A percentile compares a stretch with the other conserved stretches of the same genome.
These are phyloP conservation scores for Heterotis niloticus DNA, from an alignment of 2,113 vertebrate genomes.

Conservation along the genomic window DNA sequence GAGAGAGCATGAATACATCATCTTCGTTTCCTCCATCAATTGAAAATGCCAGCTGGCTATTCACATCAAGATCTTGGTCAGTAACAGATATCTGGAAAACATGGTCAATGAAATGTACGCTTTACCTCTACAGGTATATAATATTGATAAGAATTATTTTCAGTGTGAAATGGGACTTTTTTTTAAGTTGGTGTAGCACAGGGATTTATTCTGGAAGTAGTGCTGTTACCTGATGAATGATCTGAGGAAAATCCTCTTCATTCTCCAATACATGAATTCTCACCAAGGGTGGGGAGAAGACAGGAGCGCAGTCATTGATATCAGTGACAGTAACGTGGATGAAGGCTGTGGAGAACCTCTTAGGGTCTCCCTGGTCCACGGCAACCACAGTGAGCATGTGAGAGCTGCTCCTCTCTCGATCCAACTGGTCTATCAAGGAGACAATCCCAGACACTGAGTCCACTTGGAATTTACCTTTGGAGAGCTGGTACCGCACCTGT, in stretches of 20 bases:
- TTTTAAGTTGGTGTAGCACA: neutral
- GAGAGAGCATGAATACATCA: constrained; percentile 37
- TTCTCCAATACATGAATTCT: constrained; percentile 46
- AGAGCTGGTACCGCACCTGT: constrained; percentile 53
- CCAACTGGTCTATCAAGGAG: constrained; percentile 51
- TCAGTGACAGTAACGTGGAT: constrained; percentile 45
- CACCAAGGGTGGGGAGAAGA: constrained; percentile 30
- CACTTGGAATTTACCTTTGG: constrained; percentile 49
- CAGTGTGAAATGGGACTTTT: neutral
- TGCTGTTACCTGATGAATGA: constrained; percentile 37
- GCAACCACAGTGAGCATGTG: constrained; percentile 37
- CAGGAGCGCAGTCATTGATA: constrained; percentile 46
- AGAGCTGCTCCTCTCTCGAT: constrained; percentile 52
- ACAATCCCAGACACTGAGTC: constrained; percentile 57
- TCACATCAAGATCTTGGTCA: constrained; percentile 44
- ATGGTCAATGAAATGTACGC: neutral
- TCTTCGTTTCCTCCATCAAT: constrained; percentile 40
- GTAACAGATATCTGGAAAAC: constrained; percentile 40
- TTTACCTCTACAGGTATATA: constrained; percentile 1
- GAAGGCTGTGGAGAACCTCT: constrained; percentile 37
- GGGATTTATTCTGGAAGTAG: neutral
- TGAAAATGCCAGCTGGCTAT: constrained; percentile 39
- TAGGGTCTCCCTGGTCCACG: constrained; percentile 37
- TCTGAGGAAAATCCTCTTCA: constrained; percentile 33
- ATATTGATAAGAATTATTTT: neutral